phyloP scores from a whole-genome alignment of 2,113 vertebrate genomes.

The Forbesichthys papilliferus region DNA sequence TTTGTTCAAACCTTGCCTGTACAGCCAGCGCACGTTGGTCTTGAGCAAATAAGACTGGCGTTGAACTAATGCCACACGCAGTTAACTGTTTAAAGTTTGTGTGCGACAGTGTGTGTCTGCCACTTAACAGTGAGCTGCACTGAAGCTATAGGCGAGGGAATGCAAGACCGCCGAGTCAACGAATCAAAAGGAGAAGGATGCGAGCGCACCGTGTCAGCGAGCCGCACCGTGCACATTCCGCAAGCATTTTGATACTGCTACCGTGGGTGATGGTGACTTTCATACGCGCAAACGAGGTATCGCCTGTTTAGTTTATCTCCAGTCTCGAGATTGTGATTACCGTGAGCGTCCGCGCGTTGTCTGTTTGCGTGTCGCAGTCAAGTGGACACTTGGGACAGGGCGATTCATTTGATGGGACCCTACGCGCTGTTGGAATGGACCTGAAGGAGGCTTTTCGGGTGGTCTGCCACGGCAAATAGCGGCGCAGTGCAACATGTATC shows the following conservation, averaged over 20 bases:
- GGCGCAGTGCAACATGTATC: constrained; percentile 71
- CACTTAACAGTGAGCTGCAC: constrained; percentile 59
- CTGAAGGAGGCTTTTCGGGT: constrained; percentile 46
- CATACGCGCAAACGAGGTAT: constrained; percentile 24
- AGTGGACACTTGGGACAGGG: constrained; percentile 43
- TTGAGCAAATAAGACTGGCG: constrained; percentile 8
- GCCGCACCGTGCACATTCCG: constrained; percentile 37
- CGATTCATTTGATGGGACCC: constrained; percentile 34
- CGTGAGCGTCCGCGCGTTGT: background rate
- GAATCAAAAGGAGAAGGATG: constrained; percentile 68
- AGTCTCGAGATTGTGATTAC: background rate
- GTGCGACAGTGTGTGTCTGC: constrained; percentile 14
- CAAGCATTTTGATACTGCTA: constrained; percentile 29
- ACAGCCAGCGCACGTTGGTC: constrained; percentile 17
- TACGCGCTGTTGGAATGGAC: constrained; percentile 54
- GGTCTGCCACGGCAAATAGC: constrained; percentile 64
- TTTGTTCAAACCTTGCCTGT: constrained; percentile 12
- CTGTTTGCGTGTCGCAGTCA: constrained; percentile 9
- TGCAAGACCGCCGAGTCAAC: constrained; percentile 68
- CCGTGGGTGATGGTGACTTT: constrained; percentile 50
- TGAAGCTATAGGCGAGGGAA: constrained; percentile 56
- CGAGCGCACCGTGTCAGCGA: constrained; percentile 61
- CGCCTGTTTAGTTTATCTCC: constrained; percentile 19
- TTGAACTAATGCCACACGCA: background rate
- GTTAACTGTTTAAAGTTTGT: background rate